Evolutionary conservation across 2,797 vertebrate species (phyloP).

Genomic region (Scarus forsteni): DNA sequence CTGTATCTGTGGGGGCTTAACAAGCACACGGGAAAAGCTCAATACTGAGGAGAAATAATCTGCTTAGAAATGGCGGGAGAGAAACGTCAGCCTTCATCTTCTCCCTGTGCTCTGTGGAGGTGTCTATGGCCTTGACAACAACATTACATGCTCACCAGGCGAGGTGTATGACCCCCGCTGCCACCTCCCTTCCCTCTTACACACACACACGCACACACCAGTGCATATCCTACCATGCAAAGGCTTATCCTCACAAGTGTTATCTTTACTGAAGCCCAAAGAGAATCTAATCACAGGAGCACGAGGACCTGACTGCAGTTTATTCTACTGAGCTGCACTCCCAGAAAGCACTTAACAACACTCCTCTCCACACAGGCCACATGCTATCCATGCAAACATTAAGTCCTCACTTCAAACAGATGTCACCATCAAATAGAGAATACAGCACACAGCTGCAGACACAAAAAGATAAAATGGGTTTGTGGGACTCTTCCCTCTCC

Average conservation of each 20-base stretch:
- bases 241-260: slow-evolving; percentile 68
- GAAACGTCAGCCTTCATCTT: slow-evolving; percentile 62
- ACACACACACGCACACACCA: slow-evolving; percentile 17
- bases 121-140: slow-evolving; percentile 76
- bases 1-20: slow-evolving; percentile 28
- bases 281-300: slow-evolving; percentile 73
- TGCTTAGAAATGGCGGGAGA: slow-evolving; percentile 65
- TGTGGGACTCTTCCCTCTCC: slow-evolving; percentile 47
- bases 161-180: slow-evolving; percentile 36
- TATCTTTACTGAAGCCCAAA: slow-evolving; percentile 65
- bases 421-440: slow-evolving; percentile 38
- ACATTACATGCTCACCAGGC: slow-evolving; percentile 72
- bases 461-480: slow-evolving; percentile 31
- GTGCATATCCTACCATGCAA: slow-evolving; percentile 45
- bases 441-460: slow-evolving; percentile 14
- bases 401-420: slow-evolving; percentile 51
- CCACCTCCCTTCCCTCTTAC: background rate
- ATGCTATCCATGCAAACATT: slow-evolving; percentile 30
- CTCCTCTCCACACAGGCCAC: slow-evolving; percentile 32
- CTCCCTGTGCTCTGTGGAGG: slow-evolving; percentile 55
- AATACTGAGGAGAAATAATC: slow-evolving; percentile 69
- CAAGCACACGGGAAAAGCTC: slow-evolving; percentile 41
- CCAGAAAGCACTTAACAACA: slow-evolving; percentile 50
- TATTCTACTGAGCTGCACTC: slow-evolving; percentile 57
- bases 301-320: slow-evolving; percentile 60